These are phyloP conservation scores for Rhadina sibilatrix DNA, from an alignment of 2,113 vertebrate genomes.

Conservation along the genomic window DNA sequence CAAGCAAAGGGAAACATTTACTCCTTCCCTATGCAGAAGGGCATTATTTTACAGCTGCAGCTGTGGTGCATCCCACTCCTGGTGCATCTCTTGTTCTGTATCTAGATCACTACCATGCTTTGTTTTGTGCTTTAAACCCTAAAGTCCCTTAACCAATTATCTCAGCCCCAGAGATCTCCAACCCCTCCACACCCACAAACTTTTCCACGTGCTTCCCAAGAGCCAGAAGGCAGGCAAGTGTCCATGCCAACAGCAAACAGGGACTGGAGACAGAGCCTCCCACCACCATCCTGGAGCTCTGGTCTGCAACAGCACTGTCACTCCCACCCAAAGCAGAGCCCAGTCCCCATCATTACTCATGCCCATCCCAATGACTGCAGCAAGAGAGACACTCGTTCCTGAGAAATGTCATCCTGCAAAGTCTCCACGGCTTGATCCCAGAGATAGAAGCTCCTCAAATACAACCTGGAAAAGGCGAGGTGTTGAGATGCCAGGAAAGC, in stretches of 20 bases:
- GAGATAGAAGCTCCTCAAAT: background rate
- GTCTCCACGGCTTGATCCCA: background rate
- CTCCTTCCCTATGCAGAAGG: background rate
- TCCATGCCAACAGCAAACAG: background rate
- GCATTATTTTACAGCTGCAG: slow-evolving; percentile 1
- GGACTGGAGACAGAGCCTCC: background rate
- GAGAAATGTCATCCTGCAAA: background rate
- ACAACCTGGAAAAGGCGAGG: background rate
- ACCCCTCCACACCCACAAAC: background rate
- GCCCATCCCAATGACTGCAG: rapidly evolving
- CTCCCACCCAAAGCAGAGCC: background rate
- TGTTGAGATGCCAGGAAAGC: background rate
- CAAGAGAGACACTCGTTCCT: background rate
- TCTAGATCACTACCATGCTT: background rate
- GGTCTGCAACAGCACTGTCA: background rate
- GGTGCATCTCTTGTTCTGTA: background rate
- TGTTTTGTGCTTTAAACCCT: background rate
- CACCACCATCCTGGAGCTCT: background rate
- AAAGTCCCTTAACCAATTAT: background rate
- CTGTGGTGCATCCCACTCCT: background rate
- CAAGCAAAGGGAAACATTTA: slow-evolving; percentile 33
- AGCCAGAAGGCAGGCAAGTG: background rate
- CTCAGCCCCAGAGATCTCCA: background rate
- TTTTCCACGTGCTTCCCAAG: background rate
- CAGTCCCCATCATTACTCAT: rapidly evolving